Conservation (phyloP, 2,113 vertebrate genomes). For the Entelurus aequoreus region DNA sequence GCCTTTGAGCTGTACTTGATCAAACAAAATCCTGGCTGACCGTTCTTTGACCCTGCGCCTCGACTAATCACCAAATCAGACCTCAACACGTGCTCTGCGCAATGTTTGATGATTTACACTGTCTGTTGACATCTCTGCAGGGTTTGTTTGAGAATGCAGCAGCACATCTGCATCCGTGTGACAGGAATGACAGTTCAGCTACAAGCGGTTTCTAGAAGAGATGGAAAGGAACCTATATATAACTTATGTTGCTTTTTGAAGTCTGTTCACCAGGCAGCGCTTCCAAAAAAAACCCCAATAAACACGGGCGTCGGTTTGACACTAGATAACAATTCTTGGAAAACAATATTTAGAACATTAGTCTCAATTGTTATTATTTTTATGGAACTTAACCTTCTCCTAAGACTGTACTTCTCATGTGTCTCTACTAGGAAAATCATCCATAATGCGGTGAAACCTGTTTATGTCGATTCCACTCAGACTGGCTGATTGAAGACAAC, state of each 20-base stretch:
- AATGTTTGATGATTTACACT: not conserved
- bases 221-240: not conserved
- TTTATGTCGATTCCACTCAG: no score
- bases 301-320: not conserved
- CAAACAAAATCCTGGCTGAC: slow-evolving; percentile 7
- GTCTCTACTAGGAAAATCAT: no score
- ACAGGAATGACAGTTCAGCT: not conserved
- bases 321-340: no score
- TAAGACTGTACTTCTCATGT: no score
- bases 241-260: not conserved
- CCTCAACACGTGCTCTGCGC: not conserved
- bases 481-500: no score
- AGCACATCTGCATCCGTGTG: not conserved
- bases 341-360: no score
- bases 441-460: no score
- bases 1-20: slow-evolving; percentile 5
- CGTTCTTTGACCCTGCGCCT: slow-evolving; percentile 1
- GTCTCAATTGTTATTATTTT: no score
- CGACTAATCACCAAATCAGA: slow-evolving; percentile 7
- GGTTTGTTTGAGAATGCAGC: not conserved
- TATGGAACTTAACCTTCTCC: no score
- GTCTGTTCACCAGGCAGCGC: not conserved
- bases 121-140: not conserved
- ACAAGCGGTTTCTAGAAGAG: not conserved
- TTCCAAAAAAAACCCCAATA: not conserved